Evolutionary conservation across 2,888 invertebrate genomes (phyloP).

Genomic region (Conchocele bisecta): DNA sequence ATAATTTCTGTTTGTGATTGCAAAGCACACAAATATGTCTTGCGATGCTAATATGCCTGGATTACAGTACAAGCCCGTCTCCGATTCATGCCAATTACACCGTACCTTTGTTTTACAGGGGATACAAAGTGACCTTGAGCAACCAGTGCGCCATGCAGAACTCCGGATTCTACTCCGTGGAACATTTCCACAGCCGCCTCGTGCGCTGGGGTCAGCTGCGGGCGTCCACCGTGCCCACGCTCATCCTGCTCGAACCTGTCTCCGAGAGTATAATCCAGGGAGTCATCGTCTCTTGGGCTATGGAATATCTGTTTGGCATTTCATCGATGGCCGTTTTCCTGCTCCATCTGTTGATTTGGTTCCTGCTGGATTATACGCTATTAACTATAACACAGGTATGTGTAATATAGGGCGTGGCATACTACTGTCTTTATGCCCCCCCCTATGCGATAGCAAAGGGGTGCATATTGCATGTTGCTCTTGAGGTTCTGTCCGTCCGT

Average conservation of each 20-base stretch:
- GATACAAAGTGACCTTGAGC: constrained; percentile 95
- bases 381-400: constrained; percentile 83
- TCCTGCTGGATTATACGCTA: constrained; percentile 96
- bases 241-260: constrained; percentile 95
- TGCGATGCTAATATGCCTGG: no score
- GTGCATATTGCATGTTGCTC: no score
- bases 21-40: no score
- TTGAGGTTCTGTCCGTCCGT: background rate
- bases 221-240: constrained; percentile 96
- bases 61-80: no score
- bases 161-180: constrained; percentile 93
- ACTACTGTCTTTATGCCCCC: background rate
- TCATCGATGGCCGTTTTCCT: constrained; percentile 96
- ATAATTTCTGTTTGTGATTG: no score
- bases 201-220: constrained; percentile 96
- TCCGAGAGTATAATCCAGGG: constrained; percentile 95
- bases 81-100: background rate
- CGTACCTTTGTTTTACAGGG: constrained; percentile 83
- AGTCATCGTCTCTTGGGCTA: constrained; percentile 94
- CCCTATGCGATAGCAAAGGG: no score
- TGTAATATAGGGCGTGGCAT: background rate
- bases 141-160: constrained; percentile 98
- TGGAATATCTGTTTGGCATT: constrained; percentile 91
- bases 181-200: constrained; percentile 91
- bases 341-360: constrained; percentile 96